Evolutionary conservation across 2,888 invertebrate species (phyloP), one percentile per base, ranked within the genome.

Genomic region (Ichneumoninae sp.): DNA sequence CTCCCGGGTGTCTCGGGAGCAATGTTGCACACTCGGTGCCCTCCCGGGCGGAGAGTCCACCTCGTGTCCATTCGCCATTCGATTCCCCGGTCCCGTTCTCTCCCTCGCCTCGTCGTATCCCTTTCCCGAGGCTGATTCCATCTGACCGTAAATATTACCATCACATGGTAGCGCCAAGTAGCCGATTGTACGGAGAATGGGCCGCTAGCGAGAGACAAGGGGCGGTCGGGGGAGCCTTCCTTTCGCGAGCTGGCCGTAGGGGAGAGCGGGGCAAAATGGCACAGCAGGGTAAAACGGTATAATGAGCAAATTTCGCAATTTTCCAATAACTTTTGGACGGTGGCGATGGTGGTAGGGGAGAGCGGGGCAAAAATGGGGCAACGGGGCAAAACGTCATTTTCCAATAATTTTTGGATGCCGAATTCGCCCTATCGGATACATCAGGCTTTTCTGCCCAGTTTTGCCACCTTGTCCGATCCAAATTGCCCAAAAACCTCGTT

Each of bases 101-200:
- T 40, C 52, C 47, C 74, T 47, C 68, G 71, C 63, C 71, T 86
- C 86, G 86, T 90, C 89, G 90, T 90, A 89, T 85, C 87, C 84
- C 85, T 47, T 81, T 90, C 88, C 88, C 90, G 86, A 87, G 87
- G 91, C 90, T 90, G 92, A 92, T 93, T 93, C 93, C 92, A 92
- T 93, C 93, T 91, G 91, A 91, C 91, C 92, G 92, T 93, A 92
- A 93, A 93, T 93, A 92, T 93, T 92, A 92, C 90, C 92, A 89
- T 91, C 91, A 89, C 91, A 91, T 85, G 86, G 87, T 81, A 86
- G 75, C 85, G 47, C 66, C 65, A 60, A 73, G 65, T 77, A 69
- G 80, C 71, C 81, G 83, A 83, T 80, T 80, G 79, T 44, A 70
- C 79, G 47, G 65, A 80, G 79, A 83, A 80, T 79, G 60, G 22